Evolutionary conservation across 1,140 invertebrate genomes (phyloP).

Genomic region (Temnothorax curvispinosus): DNA sequence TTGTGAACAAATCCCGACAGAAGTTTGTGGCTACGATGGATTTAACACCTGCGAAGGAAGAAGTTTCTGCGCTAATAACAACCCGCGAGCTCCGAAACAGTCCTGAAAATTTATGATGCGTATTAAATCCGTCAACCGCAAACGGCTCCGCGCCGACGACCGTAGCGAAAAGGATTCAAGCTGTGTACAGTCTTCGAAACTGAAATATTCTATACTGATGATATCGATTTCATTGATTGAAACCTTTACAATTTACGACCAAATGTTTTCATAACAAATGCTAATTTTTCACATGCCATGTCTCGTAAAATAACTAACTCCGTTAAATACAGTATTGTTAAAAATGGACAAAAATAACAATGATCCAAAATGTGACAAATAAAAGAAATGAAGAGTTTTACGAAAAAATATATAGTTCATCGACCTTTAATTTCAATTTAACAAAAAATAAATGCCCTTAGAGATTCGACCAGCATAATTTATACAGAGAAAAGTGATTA

Average conservation of each 20-base stretch:
- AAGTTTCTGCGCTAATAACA: constrained; percentile 54
- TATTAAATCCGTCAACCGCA: constrained; percentile 50
- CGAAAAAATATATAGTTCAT: neutral
- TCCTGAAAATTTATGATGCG: constrained; percentile 58
- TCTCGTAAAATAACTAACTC: neutral
- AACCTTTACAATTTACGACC: no score
- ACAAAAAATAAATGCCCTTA: neutral
- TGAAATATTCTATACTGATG: constrained; percentile 12
- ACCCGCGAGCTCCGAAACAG: constrained; percentile 42
- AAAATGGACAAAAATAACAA: neutral
- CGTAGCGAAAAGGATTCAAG: neutral
- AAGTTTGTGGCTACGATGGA: constrained; percentile 43
- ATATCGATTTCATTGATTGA: neutral
- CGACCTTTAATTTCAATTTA: neutral
- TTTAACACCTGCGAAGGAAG: constrained; percentile 51
- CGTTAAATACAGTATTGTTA: neutral
- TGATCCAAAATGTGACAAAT: neutral
- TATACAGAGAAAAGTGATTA: neutral
- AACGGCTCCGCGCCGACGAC: neutral
- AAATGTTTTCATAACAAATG: neutral
- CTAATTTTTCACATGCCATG: neutral
- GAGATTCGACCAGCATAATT: neutral
- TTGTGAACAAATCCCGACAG: constrained; percentile 4
- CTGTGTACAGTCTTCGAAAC: neutral
- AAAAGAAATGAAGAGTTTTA: neutral